These are phyloP conservation scores for Protosalanx chinensis DNA, from an alignment of 2,797 vertebrate genomes.

Conservation along the genomic window DNA sequence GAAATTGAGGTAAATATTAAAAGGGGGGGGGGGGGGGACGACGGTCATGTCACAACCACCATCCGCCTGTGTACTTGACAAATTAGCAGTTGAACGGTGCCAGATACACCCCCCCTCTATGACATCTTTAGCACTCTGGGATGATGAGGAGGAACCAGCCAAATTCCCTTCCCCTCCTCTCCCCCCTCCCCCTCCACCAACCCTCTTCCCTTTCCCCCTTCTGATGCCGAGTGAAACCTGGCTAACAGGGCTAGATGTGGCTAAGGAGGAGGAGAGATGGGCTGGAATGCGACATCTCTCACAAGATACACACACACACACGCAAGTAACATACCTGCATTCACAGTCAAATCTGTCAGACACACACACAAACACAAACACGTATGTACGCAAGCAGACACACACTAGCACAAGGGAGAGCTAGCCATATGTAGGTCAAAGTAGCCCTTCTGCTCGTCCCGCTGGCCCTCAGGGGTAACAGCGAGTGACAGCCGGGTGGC, in stretches of 20 bases:
- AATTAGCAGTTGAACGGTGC: constrained; percentile 1
- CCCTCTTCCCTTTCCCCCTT: too few species aligned
- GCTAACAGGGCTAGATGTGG: neutral
- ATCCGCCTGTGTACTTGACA: constrained; percentile 4
- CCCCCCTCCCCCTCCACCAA: neutral
- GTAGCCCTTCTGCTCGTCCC: constrained; percentile 9
- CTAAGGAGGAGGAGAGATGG: neutral
- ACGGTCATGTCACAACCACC: neutral
- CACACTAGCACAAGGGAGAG: neutral
- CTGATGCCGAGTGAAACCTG: neutral
- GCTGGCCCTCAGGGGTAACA: constrained; percentile 4
- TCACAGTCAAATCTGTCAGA: too few species aligned
- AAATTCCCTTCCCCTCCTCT: neutral
- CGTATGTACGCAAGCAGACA: neutral
- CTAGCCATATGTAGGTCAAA: constrained; percentile 22
- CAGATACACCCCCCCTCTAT: neutral
- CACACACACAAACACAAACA: too few species aligned
- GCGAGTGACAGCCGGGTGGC: constrained; percentile 20
- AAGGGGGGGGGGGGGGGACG: neutral
- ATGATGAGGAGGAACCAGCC: neutral
- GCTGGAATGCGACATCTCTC: constrained; percentile 1
- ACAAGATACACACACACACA: neutral
- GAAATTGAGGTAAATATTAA: neutral
- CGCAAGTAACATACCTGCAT: too few species aligned
- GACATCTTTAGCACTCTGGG: neutral